Evolutionary conservation across 2,888 invertebrate species (phyloP).

Genomic region (Myopa testacea): DNA sequence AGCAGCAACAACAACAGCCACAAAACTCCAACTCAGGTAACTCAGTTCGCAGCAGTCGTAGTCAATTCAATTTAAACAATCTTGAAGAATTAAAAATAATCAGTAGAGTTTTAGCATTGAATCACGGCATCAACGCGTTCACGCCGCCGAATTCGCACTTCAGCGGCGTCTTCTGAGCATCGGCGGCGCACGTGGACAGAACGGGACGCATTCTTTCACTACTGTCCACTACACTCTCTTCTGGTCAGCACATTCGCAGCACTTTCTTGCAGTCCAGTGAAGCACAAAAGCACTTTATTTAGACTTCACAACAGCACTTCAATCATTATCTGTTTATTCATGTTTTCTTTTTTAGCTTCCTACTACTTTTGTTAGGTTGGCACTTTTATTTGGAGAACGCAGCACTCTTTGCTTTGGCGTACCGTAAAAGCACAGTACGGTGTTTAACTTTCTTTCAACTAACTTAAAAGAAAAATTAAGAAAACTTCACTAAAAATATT

Average conservation of each 20-base stretch:
- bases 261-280: too few species aligned
- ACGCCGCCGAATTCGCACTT: conserved; percentile 65
- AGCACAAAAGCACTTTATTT: not conserved
- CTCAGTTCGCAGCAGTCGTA: conserved; percentile 48
- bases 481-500: too few species aligned
- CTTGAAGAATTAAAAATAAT: conserved; percentile 85
- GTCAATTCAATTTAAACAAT: conserved; percentile 63
- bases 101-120: conserved; percentile 82
- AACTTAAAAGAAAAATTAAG: too few species aligned
- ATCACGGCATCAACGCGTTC: conserved; percentile 75
- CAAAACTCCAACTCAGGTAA: conserved; percentile 52
- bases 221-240: not conserved
- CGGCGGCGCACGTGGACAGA: not conserved
- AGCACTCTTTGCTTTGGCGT: too few species aligned
- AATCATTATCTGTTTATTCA: too few species aligned
- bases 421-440: too few species aligned
- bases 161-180: conserved; percentile 57
- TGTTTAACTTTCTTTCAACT: too few species aligned
- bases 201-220: not conserved
- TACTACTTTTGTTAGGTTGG: too few species aligned
- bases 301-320: too few species aligned
- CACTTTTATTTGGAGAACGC: too few species aligned
- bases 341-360: too few species aligned
- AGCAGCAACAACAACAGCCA: conserved; percentile 48
- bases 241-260: not conserved